These are phyloP conservation scores for Etia nguti DNA, from an alignment of 2,113 vertebrate species.

Conservation along the genomic window DNA sequence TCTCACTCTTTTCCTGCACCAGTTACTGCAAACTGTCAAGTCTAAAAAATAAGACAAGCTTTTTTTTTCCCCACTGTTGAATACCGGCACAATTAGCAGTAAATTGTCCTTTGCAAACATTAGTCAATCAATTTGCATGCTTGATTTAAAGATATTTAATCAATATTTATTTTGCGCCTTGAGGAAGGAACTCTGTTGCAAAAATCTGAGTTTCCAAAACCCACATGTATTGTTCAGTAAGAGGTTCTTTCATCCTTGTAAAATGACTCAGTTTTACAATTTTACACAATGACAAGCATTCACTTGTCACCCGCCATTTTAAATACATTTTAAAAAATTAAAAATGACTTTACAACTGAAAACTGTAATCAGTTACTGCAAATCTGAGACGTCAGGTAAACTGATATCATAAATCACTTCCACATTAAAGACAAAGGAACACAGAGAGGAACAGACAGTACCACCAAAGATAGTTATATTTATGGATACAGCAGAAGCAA, in stretches of 20 bases:
- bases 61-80: not conserved
- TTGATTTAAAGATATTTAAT: not conserved
- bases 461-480: not conserved
- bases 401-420: conserved; percentile 28
- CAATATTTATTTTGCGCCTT: not conserved
- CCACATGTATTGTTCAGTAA: not conserved
- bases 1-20: not conserved
- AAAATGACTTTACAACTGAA: not conserved
- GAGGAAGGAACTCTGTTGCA: not conserved
- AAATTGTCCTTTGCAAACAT: not conserved
- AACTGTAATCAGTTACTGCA: not conserved
- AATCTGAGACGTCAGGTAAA: conserved; percentile 48
- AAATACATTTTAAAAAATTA: not conserved
- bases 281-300: not conserved
- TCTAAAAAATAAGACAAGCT: not conserved
- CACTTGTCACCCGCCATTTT: conserved; percentile 9
- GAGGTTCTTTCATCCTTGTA: not conserved
- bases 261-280: conserved; percentile 3
- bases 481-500: not conserved
- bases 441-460: not conserved
- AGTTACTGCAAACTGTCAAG: not conserved
- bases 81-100: not conserved
- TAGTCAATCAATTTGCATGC: not conserved
- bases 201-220: not conserved
- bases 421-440: conserved; percentile 23